Evolutionary conservation across 2,888 invertebrate species (phyloP), one percentile per base, ranked within the genome.

Genomic region (Sclerodermus sp.): DNA sequence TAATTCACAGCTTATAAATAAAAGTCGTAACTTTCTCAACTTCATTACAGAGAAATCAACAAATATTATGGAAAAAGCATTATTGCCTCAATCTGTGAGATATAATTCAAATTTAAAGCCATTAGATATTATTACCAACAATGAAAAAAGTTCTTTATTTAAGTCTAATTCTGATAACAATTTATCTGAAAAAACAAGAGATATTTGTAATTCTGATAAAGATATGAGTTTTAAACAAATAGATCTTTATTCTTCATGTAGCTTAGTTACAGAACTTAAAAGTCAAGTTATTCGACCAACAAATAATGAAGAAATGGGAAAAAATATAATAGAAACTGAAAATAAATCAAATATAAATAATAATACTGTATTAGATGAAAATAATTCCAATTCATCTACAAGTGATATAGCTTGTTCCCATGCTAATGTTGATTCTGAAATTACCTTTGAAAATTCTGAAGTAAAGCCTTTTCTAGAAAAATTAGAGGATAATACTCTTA

Each of bases 31-130:
- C 43, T 74, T 76, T 47, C 49, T 76, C 10, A 74, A 75, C 34
- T 76, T 73, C 13, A 75, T 76, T 15, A 76, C 72, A 8, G 75
- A 76, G 42, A 76, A 74, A 44, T 76, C 76, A 1, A 73, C 74
- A 13, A 76, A 74, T 17, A 76, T 76, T 5, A 74, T 76, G 73
- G 76, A 76, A 36, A 75, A 70, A 52, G 66, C 73, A 4, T 51
- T 76, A n/a, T 51, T 76, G 37, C 71, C 74, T 3, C 76, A 74
- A 12, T 64, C 74, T 49, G 60, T 75, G 43, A 66, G 60, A 42
- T 70, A 73, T 42, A 67, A 65, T 53, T 46, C 31, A 10, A 14
- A 50, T 30, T 42, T 52, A 18, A 57, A 45, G 49, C 13, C 54
- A 34, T 34, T 30, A 8, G 48, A 45, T 30, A 31, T 18, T n/a